Base-by-base conservation (phyloP, 2,888 invertebrate species). In the Andrena dorsata region DNA sequence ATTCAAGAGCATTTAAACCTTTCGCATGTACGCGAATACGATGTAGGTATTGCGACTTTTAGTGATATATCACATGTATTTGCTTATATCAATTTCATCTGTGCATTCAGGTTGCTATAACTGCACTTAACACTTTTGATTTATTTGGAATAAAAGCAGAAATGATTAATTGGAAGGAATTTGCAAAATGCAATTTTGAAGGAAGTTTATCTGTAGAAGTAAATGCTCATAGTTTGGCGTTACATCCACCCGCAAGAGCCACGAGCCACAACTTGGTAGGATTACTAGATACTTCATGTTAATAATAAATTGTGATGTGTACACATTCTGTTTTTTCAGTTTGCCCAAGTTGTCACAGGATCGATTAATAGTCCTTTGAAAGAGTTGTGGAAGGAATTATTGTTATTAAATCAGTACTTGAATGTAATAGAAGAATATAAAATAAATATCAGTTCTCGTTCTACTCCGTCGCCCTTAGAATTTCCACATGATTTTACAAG, bases 161-260 rank as follows among this genome's bases (percentile, higher is more conserved):
- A 53, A 84, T 80, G 56, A 66, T 83, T 10, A 87, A 90, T 60
- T 87, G 79, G 85, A 61, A 76, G 6, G 81, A 87, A 23, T 73
- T 71, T 49, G 30, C 63, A 2, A 84, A 66, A 80, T 65, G 20
- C n/a, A 78, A 83, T 72, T 91, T 86, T 10, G 82, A 85, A 61
- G 91, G 91, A 74, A 87, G 85, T 77, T 72, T 92, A 58, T 86
- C 79, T 4, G 26, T 91, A 28, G 87, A 91, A 83, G 77, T 88
- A 53, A 75, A 64, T 20, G 86, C 85, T 82, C 70, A 68, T 64
- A 86, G 70, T 30, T 80, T 90, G n/a, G 78, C 82, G 10, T 88
- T 89, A 71, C 49, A 83, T 63, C 80, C 85, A 74, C 79, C 89
- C 5, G 58, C 76, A 28, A 88, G 81, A 71, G 56, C 81, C 16